A percentile compares a stretch with the other conserved stretches of the same genome.
Evolutionary conservation across 2,888 invertebrate species (phyloP).

Genomic region (Eilema depressum): DNA sequence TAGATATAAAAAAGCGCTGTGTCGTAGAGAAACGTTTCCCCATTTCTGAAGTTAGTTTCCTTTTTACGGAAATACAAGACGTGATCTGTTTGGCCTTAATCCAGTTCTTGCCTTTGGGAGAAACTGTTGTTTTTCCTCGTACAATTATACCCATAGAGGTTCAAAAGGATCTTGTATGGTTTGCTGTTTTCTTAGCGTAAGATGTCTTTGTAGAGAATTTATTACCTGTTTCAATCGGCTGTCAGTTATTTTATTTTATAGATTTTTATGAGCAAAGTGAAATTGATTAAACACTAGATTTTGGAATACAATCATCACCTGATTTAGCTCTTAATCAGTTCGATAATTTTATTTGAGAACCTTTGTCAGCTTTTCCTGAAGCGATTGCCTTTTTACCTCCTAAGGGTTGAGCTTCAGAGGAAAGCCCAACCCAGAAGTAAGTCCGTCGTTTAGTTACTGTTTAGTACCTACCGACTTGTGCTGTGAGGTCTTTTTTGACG

Average conservation of each 20-base stretch:
- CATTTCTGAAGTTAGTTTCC: slow-evolving; percentile 67
- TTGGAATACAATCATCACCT: not conserved
- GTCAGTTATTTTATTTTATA: not conserved
- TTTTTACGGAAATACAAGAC: slow-evolving; percentile 68
- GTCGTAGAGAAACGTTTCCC: slow-evolving; percentile 59
- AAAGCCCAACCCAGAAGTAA: not conserved
- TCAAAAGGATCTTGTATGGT: slow-evolving; percentile 34
- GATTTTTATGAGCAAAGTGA: not conserved
- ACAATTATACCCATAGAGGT: slow-evolving; percentile 46
- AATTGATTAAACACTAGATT: not conserved
- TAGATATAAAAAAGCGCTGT: slow-evolving; percentile 41
- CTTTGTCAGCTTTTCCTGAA: too few relatives aligned
- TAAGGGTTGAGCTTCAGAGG: not conserved
- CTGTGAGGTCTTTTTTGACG: too few relatives aligned
- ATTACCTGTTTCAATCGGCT: not conserved
- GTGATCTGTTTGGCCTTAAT: slow-evolving; percentile 75
- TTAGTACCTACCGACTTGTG: too few relatives aligned
- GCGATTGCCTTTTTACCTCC: too few relatives aligned
- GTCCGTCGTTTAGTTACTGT: too few relatives aligned
- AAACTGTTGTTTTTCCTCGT: slow-evolving; percentile 54
- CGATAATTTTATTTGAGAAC: too few relatives aligned
- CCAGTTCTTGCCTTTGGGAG: slow-evolving; percentile 63
- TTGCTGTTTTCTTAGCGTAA: slow-evolving; percentile 37
- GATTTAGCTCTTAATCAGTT: too few relatives aligned
- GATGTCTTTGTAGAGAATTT: not conserved